Evolutionary conservation across 2,888 invertebrate species (phyloP).

Genomic region (Pteria penguin): DNA sequence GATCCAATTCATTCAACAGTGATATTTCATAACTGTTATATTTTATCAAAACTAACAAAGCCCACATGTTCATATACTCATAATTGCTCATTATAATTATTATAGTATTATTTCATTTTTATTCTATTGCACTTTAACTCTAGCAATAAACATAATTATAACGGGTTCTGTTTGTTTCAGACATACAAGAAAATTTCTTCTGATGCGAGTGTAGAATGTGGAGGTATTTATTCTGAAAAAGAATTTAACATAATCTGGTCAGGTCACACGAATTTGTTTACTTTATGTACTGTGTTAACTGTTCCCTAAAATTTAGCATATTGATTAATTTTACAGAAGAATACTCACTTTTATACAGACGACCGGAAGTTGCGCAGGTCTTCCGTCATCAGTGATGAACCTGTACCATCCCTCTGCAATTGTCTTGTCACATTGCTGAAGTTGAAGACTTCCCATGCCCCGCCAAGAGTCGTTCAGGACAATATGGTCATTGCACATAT

Average conservation of each 20-base stretch:
- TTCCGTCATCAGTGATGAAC: slow-evolving; percentile 29
- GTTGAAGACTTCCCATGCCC: slow-evolving; percentile 6
- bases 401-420: slow-evolving; percentile 55
- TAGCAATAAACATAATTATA: too few relatives aligned
- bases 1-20: too few relatives aligned
- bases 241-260: not conserved
- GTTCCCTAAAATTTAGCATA: not conserved
- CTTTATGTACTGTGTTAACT: not conserved
- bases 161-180: too few relatives aligned
- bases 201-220: too few relatives aligned
- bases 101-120: too few relatives aligned
- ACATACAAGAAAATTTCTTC: too few relatives aligned
- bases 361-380: slow-evolving; percentile 45
- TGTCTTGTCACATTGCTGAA: slow-evolving; percentile 49
- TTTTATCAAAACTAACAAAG: too few relatives aligned
- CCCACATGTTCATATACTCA: too few relatives aligned
- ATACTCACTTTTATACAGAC: slow-evolving; percentile 45
- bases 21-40: too few relatives aligned
- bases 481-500: slow-evolving; percentile 19
- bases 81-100: too few relatives aligned
- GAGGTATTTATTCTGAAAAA: too few relatives aligned
- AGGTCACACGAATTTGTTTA: not conserved
- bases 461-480: slow-evolving; percentile 34
- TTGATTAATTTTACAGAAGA: not conserved
- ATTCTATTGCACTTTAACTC: too few relatives aligned